Evolutionary conservation across 2,888 invertebrate species (phyloP).

Genomic region (Vesta saturnalis): DNA sequence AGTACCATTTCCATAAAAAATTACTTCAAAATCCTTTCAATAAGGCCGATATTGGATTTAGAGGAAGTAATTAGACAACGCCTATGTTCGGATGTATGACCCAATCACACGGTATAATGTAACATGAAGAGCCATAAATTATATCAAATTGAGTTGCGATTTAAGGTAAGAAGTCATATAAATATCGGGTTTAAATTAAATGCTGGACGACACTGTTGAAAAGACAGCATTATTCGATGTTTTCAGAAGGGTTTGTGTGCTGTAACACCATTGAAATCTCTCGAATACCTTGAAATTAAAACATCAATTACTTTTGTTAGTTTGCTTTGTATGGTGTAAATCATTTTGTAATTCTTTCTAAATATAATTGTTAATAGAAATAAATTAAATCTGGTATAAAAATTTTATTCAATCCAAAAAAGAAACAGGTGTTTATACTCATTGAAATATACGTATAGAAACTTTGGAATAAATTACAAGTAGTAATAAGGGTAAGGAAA

Average conservation of each 20-base stretch:
- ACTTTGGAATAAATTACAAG: conserved; percentile 3
- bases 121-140: too few species aligned
- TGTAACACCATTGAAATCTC: conserved; percentile 13
- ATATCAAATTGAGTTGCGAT: too few species aligned
- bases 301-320: conserved; percentile 7
- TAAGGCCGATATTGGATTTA: too few species aligned
- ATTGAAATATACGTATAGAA: conserved; percentile 6
- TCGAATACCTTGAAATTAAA: conserved; percentile 9
- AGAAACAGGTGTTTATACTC: not conserved
- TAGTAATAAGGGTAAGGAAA: conserved; percentile 4
- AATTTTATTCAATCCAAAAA: not conserved
- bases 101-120: too few species aligned
- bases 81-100: too few species aligned
- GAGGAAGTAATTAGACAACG: too few species aligned
- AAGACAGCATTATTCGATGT: not conserved
- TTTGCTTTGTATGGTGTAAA: not conserved
- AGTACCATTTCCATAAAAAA: too few species aligned
- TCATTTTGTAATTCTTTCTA: not conserved
- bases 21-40: too few species aligned
- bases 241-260: conserved; percentile 12
- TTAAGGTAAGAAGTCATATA: too few species aligned
- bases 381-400: not conserved
- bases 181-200: too few species aligned
- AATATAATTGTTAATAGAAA: not conserved
- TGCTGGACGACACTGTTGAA: too few species aligned